Evolutionary conservation across 2,888 invertebrate genomes (phyloP).

Genomic region (Deladenus siricidicola): DNA sequence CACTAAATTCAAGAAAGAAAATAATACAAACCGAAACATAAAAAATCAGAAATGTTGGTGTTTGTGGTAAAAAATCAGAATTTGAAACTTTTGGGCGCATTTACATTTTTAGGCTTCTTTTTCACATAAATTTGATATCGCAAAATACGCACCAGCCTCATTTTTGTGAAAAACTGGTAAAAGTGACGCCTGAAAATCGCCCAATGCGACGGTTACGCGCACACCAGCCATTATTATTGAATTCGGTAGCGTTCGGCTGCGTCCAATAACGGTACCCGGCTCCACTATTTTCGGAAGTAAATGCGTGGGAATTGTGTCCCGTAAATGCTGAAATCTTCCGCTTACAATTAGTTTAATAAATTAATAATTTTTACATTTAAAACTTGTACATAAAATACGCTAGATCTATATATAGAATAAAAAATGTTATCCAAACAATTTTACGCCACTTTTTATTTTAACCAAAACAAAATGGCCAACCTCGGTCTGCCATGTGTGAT

Average conservation of each 20-base stretch:
- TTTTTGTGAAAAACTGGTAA: constrained; percentile 2
- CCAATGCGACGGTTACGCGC: constrained; percentile 18
- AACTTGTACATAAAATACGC: too few species aligned
- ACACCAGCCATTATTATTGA: background rate
- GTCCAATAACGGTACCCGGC: constrained; percentile 2
- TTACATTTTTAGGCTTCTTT: too few species aligned
- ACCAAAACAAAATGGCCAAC: too few species aligned
- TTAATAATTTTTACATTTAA: background rate
- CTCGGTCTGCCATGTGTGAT: too few species aligned
- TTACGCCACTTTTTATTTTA: too few species aligned
- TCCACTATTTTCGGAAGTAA: constrained; percentile 17
- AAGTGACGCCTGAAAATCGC: constrained; percentile 26
- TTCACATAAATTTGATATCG: background rate
- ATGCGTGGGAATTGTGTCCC: constrained; percentile 9
- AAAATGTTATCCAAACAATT: too few species aligned
- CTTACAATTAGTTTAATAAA: too few species aligned
- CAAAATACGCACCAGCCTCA: constrained; percentile 12
- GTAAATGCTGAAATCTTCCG: background rate
- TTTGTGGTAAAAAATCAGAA: too few species aligned
- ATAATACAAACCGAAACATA: background rate
- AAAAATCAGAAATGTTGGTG: background rate
- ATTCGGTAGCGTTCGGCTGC: too few species aligned
- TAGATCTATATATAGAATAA: too few species aligned
- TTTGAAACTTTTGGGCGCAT: too few species aligned
- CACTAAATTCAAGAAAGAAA: background rate